These are phyloP conservation scores for Linepithema humile DNA, from an alignment of 1,140 invertebrate species.

Conservation along the genomic window DNA sequence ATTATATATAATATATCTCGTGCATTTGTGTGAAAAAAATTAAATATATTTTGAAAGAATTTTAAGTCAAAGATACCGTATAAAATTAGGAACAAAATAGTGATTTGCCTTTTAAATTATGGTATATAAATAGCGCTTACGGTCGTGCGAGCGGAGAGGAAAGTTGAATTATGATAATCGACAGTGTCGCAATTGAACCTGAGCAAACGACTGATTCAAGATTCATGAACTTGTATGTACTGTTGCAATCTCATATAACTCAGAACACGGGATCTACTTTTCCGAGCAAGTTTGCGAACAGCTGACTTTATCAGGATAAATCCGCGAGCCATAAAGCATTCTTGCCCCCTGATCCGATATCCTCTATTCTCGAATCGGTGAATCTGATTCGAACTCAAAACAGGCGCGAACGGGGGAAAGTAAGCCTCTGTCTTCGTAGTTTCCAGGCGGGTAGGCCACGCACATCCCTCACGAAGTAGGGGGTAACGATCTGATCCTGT, in stretches of 20 bases:
- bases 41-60: too few species aligned
- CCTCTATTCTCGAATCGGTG: constrained; percentile 9
- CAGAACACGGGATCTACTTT: not conserved
- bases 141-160: too few species aligned
- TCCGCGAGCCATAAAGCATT: not conserved
- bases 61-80: too few species aligned
- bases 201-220: not conserved
- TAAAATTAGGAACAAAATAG: too few species aligned
- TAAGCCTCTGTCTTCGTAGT: not conserved
- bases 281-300: too few species aligned
- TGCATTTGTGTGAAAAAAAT: not conserved
- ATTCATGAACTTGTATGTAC: not conserved
- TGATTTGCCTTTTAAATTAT: too few species aligned
- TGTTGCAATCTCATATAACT: not conserved
- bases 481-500: constrained; percentile 52
- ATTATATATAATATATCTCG: not conserved
- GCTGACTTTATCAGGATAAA: constrained; percentile 5
- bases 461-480: constrained; percentile 36
- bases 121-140: too few species aligned
- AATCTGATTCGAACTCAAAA: not conserved
- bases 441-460: not conserved
- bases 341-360: not conserved
- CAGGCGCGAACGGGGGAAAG: not conserved
- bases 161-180: not conserved
- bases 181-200: not conserved